Conservation (phyloP, 2,888 invertebrate species). For the Cephonodes hylas region DNA sequence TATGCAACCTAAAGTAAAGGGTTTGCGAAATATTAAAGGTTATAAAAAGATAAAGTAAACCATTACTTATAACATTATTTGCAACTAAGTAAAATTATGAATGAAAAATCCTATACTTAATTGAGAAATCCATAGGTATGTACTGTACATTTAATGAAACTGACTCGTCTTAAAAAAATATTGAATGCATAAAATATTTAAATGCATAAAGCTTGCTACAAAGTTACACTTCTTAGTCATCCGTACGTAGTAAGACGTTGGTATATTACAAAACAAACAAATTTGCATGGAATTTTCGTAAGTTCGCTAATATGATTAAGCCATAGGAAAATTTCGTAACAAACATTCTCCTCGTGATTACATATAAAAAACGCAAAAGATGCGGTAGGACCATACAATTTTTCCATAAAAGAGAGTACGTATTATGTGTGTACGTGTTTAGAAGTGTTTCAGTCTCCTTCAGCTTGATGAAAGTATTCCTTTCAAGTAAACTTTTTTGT, state of each 20-base stretch:
- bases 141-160: no score
- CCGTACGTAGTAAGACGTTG: no score
- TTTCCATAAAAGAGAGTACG: background rate
- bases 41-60: no score
- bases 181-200: no score
- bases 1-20: no score
- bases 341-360: background rate
- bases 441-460: constrained; percentile 51
- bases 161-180: no score
- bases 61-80: no score
- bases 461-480: constrained; percentile 56
- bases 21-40: no score
- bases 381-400: background rate
- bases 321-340: background rate
- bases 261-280: background rate
- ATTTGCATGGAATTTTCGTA: background rate
- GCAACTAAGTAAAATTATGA: no score
- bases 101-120: no score
- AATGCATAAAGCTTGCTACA: background rate
- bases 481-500: constrained; percentile 64
- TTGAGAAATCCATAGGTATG: no score
- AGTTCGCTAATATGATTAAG: background rate
- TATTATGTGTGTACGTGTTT: background rate
- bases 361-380: background rate
- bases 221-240: background rate